Conservation (phyloP, 2,888 invertebrate genomes). For the Pollenia griseotomentosa region DNA sequence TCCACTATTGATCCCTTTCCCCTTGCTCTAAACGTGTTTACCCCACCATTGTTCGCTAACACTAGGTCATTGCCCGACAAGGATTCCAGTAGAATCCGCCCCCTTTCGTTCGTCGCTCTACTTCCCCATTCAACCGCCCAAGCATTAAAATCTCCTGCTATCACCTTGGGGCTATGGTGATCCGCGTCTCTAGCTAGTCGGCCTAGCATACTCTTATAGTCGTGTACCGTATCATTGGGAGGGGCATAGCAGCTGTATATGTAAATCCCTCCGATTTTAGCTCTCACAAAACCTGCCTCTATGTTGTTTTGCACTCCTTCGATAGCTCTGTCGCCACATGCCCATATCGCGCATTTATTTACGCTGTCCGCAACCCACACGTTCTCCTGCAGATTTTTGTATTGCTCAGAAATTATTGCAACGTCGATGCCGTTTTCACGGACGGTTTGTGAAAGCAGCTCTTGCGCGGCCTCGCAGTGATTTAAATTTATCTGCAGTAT, state of each 20-base stretch:
- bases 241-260: neutral
- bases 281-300: neutral
- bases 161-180: neutral
- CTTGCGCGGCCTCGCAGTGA: neutral
- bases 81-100: neutral
- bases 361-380: neutral
- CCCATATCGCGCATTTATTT: neutral
- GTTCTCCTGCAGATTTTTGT: neutral
- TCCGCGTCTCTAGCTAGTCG: neutral
- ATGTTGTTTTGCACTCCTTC: neutral
- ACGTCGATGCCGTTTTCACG: neutral
- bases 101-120: neutral
- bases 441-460: neutral
- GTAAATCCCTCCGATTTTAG: no score
- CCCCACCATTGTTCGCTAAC: neutral
- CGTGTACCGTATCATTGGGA: neutral
- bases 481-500: slow-evolving; percentile 1
- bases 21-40: neutral
- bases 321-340: neutral
- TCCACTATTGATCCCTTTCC: neutral
- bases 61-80: neutral
- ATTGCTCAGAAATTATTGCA: neutral
- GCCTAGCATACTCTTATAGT: neutral
- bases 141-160: neutral
- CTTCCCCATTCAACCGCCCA: neutral